Conservation (phyloP, 2,797 vertebrate genomes). For the Knipowitschia caucasica region DNA sequence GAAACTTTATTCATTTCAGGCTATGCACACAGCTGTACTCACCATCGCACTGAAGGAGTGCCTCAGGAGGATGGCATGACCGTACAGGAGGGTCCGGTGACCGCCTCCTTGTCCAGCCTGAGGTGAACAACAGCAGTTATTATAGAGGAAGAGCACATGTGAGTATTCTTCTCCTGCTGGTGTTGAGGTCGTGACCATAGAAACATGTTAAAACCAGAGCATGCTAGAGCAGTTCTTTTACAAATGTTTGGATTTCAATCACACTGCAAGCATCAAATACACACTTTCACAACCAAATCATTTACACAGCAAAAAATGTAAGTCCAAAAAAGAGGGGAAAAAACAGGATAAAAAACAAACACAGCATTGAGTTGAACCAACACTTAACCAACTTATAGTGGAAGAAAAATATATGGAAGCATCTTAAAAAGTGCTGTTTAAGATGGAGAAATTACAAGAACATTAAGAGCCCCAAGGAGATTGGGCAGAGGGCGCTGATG, state of each 20-base stretch:
- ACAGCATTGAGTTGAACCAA: slow-evolving; percentile 79
- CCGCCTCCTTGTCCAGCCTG: slow-evolving; percentile 93
- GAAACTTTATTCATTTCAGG: neutral
- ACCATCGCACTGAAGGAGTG: slow-evolving; percentile 98
- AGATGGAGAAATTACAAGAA: no score
- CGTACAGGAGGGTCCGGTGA: slow-evolving; percentile 95
- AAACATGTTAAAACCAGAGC: neutral
- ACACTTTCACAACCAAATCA: slow-evolving; percentile 28
- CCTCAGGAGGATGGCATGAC: slow-evolving; percentile 93
- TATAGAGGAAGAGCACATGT: neutral
- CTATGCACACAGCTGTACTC: slow-evolving; percentile 53
- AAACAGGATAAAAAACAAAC: no score
- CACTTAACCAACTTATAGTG: slow-evolving; percentile 91
- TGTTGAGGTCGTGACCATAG: neutral
- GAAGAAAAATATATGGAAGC: slow-evolving; percentile 63
- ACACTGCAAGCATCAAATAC: slow-evolving; percentile 25
- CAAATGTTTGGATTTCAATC: slow-evolving; percentile 19
- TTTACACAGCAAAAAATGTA: slow-evolving; percentile 24
- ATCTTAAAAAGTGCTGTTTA: slow-evolving; percentile 17
- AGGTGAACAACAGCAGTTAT: slow-evolving; percentile 19
- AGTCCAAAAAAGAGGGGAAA: slow-evolving; percentile 70
- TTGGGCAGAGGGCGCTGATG: no score
- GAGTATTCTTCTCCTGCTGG: neutral
- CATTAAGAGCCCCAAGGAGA: no score
- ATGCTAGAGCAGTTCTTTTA: neutral